Evolutionary conservation across 2,797 vertebrate species (phyloP).

Genomic region (Nothura maculosa): DNA sequence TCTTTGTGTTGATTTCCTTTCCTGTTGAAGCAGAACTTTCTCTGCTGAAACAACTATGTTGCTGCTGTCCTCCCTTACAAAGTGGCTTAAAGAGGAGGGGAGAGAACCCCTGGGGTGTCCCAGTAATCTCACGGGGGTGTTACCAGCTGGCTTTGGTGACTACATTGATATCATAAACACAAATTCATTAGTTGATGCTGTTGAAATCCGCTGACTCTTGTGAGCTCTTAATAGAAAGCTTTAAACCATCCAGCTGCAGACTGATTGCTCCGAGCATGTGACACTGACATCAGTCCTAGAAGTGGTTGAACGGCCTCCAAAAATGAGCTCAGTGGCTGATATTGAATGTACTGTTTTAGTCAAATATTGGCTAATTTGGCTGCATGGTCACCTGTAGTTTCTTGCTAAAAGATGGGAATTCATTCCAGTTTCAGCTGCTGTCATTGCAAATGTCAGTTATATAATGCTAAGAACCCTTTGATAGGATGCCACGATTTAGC

Average conservation of each 20-base stretch:
- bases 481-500: neutral
- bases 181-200: conserved; percentile 58
- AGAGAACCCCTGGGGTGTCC: neutral
- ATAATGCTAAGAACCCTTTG: neutral
- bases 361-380: conserved; percentile 42
- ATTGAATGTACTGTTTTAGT: conserved; percentile 51
- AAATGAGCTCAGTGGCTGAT: conserved; percentile 64
- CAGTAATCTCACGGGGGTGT: neutral
- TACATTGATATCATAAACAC: conserved; percentile 47
- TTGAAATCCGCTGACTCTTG: conserved; percentile 61
- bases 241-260: conserved; percentile 74
- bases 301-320: conserved; percentile 67
- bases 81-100: neutral
- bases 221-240: conserved; percentile 54
- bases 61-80: neutral
- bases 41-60: neutral
- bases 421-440: neutral
- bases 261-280: conserved; percentile 73
- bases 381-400: conserved; percentile 31
- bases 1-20: conserved; percentile 31
- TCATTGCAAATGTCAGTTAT: neutral
- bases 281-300: conserved; percentile 74
- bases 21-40: conserved; percentile 37
- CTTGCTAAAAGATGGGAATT: neutral
- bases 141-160: conserved; percentile 7